phyloP scores from a whole-genome alignment of 2,113 vertebrate species.

The Clupea harengus region DNA sequence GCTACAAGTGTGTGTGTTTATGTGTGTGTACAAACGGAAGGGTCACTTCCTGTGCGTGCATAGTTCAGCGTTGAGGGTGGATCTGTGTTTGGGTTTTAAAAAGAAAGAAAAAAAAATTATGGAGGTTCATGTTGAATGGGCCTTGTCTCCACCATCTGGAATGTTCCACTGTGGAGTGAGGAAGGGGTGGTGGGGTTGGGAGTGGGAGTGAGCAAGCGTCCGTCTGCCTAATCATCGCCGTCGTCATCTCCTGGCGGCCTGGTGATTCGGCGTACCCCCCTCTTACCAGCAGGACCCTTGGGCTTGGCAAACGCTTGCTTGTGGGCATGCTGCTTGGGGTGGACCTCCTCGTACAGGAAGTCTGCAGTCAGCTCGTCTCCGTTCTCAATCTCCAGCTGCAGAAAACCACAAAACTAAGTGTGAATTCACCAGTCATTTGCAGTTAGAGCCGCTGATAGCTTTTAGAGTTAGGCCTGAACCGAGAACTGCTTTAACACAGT shows the following conservation, averaged over 20 bases:
- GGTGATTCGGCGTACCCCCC: conserved; percentile 87
- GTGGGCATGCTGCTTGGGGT: conserved; percentile 95
- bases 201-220: conserved; percentile 47
- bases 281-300: conserved; percentile 88
- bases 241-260: conserved; percentile 82
- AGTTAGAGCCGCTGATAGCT: not conserved
- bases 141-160: conserved; percentile 52
- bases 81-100: conserved; percentile 21
- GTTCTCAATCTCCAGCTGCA: conserved; percentile 91
- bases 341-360: conserved; percentile 94
- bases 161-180: conserved; percentile 64
- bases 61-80: conserved; percentile 66
- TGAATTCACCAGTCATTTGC: not conserved
- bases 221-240: conserved; percentile 58
- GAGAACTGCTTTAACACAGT: not conserved
- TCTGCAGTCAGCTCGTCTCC: conserved; percentile 91
- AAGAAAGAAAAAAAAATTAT: not conserved
- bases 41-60: conserved; percentile 70
- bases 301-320: conserved; percentile 95
- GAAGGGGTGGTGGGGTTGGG: conserved; percentile 18
- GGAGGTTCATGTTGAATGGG: conserved; percentile 53
- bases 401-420: not conserved
- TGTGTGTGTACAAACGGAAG: conserved; percentile 47
- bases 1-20: conserved; percentile 64
- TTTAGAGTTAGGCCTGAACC: not conserved